Evolutionary conservation across 2,113 vertebrate genomes (phyloP), one percentile per base, ranked within the genome.

Genomic region (Rattus rattus): DNA sequence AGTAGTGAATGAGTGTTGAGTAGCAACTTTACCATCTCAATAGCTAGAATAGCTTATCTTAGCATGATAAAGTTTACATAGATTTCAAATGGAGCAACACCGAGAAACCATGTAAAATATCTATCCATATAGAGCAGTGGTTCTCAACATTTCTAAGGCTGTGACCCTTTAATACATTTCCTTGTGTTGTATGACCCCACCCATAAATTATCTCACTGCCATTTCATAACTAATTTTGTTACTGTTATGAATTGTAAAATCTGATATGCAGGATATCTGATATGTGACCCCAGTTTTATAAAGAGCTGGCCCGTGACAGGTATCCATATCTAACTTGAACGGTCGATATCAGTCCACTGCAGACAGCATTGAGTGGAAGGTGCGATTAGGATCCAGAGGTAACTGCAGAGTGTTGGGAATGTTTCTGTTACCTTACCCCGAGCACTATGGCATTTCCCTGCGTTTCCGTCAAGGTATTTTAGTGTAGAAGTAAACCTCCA

Each of bases 241-340:
- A 67, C 4, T 67, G 65, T 30, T 30, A 67, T 33, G 28, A 13
- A 30, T 67, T 12, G 0, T 67, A 67, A 67, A 67, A 67, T 30
- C 65, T 67, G 61, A 26, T 26, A 65, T 61, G 24, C 24, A 65
- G 63, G 63, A 26, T 65, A 65, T 26, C 24, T 65, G 65, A 67
- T 67, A 13, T 67, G 28, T 67, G 65, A 67, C 65, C 28, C 65
- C 81, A 72, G 91, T 93, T 12, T 94, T 76, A 19, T 97, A 39
- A 93, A 49, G 11, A 61, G 69, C 69, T 96, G 93, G 28, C 28
- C 22, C 79, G 7, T 52, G 65, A 61, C 49, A 94, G 47, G 2
- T 54, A 65, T 65, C 84, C 76, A 63, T 94, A 90, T 52, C 8
- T 47, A 77, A 76, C 39, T 85, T 92, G 56, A 24, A n/a, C 91